Base-by-base conservation (phyloP, 1,140 invertebrate genomes). In the Temnothorax curvispinosus region DNA sequence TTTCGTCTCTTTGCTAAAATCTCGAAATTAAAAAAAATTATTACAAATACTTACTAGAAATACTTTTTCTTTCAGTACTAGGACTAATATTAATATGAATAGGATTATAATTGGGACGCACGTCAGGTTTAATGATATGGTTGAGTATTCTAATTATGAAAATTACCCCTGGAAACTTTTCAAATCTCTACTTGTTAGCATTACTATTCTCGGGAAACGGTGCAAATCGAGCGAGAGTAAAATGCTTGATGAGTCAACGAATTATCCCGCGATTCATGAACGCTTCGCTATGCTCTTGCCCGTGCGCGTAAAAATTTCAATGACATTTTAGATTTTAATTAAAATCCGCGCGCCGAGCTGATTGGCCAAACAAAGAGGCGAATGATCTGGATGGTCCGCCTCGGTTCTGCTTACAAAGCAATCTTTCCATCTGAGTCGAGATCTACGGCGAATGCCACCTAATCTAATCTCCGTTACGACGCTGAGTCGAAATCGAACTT, bases 381-480 rank as follows among this genome's bases (percentile, higher is more conserved):
- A 75, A 71, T 52, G 72, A 87, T 88, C 50, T 54, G 74, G 69
- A 47, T 62, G 88, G 75, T 62, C 71, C 87, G 87, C 89, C 89
- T 32, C 88, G 88, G 91, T 93, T 94, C 90, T 92, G 92, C 93
- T 94, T 93, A 93, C 93, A 93, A 93, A 93, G 93, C 93, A 91
- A 93, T 93, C 90, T 93, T 91, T 86, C 54, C 87, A 92, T 93
- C 89, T 74, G 91, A 75, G 8, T 72, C 82, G 88, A 91, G 75
- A 69, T 92, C 89, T 78, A 89, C 90, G 89, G 88, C 89, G 80
- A 88, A 74, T 77, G 86, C 75, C 78, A 90, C 89, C 89, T 94
- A 94, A 94, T 94, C 93, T 94, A 93, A 94, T 94, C 88, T 93
- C 86, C 89, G 93, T 94, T 93, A 92, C 91, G 91, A 91, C 85